These are phyloP conservation scores for Podarcis muralis DNA, from an alignment of 2,113 vertebrate species.

Conservation along the genomic window DNA sequence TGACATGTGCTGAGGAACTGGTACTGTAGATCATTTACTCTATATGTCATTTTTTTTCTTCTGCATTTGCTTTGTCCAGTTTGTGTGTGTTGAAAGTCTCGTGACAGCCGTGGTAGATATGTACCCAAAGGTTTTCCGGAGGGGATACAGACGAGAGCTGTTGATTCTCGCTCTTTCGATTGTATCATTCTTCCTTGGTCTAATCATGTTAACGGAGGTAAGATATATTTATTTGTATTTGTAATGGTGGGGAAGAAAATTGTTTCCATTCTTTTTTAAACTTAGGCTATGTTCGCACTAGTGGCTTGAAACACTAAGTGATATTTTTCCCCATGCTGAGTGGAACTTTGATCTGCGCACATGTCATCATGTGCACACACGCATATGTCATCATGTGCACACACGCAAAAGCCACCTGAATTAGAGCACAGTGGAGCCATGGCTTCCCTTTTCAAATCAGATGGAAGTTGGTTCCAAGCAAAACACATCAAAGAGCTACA, in stretches of 20 bases:
- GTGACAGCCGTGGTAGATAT: slow-evolving; percentile 97
- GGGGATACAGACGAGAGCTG: slow-evolving; percentile 92
- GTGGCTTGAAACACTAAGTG: no score
- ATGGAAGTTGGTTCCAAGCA: no score
- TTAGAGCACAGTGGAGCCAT: no score
- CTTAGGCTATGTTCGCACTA: no score
- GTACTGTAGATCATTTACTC: accelerated
- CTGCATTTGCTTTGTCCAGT: slow-evolving; percentile 74
- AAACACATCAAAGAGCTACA: no score
- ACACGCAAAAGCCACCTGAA: no score
- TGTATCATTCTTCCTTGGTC: slow-evolving; percentile 89
- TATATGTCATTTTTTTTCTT: background rate
- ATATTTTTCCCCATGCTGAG: no score
- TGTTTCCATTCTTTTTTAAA: background rate
- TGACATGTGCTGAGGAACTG: background rate
- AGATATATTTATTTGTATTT: slow-evolving; percentile 39
- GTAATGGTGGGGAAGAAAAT: background rate
- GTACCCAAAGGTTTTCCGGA: slow-evolving; percentile 95
- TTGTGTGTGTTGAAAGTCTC: slow-evolving; percentile 97
- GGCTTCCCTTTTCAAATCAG: no score
- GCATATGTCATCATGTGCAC: no score
- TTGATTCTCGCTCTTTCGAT: slow-evolving; percentile 91
- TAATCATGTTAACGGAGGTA: slow-evolving; percentile 97
- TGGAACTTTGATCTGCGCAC: no score
- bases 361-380: no score